A percentile compares a stretch with the other conserved stretches of the same genome.
Conservation (phyloP, 2,888 invertebrate species). For the Halocaridina rubra region DNA sequence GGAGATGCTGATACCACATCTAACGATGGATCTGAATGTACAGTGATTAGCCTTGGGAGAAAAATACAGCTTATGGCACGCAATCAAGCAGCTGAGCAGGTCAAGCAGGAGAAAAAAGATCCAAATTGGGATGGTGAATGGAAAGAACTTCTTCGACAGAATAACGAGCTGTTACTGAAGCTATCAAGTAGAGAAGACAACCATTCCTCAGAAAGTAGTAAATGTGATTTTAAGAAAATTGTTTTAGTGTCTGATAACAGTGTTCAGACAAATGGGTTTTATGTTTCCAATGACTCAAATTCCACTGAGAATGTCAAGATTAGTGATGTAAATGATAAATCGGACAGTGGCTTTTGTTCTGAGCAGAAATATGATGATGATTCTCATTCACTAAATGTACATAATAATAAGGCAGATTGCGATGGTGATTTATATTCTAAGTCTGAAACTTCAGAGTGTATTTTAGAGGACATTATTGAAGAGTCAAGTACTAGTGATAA, state of each 20-base stretch:
- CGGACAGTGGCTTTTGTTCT: not conserved
- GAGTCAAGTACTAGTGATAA: conserved; percentile 36
- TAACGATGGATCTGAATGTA: conserved; percentile 51
- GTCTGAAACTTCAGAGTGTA: conserved; percentile 30
- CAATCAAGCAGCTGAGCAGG: not conserved
- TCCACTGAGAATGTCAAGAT: not conserved
- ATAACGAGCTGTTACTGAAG: conserved; percentile 47
- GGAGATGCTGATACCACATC: conserved; percentile 40
- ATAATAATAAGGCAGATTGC: not conserved
- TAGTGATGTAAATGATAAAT: not conserved
- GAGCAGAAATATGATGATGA: not conserved
- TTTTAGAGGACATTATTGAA: conserved; percentile 47
- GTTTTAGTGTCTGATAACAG: conserved; percentile 22
- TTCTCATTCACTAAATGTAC: not conserved
- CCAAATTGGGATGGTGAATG: conserved; percentile 47
- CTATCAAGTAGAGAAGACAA: conserved; percentile 51
- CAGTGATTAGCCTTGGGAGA: conserved; percentile 45
- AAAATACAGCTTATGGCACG: conserved; percentile 47
- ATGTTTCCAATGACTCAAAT: not conserved
- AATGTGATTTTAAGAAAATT: not conserved
- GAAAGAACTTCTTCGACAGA: conserved; percentile 51
- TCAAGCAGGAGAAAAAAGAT: not conserved
- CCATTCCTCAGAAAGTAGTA: not conserved
- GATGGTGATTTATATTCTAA: not conserved
- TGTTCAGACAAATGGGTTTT: conserved; percentile 20